Base-by-base conservation (phyloP, 2,113 vertebrate species). In the Carassius carassius region DNA sequence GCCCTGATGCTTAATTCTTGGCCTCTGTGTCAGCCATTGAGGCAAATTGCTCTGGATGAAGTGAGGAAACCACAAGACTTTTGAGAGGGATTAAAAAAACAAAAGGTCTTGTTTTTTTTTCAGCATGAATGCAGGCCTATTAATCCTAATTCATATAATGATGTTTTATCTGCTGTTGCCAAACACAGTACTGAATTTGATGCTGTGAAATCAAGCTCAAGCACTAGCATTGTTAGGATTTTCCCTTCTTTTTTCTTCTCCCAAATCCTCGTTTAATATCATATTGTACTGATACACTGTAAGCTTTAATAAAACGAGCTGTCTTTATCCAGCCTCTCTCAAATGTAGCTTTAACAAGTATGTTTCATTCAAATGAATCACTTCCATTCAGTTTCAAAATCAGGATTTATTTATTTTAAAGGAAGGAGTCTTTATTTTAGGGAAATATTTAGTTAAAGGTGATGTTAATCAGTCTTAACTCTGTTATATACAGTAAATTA, bases 21-120 rank as follows among this genome's bases (percentile, higher is more conserved):
- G 83, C 87, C 90, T 88, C 58, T n/a, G 78, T 85, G 85, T 81
- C 81, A 89, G 76, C 83, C 82, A 81, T 89, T 85, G 89, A 87
- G 90, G 86, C 75, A 84, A 89, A 86, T 83, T 72, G 72, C 65
- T 54, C 23, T 86, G 80, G 85, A 86, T 89, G 86, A 85, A 87
- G 88, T 86, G 81, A 84, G 84, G 73, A 88, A 86, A 83, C 85
- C 81, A 23, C 86, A 79, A 82, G 56, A 76, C 44, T 69, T 83
- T 79, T 86, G 84, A 83, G 11, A 69, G 82, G 58, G 41, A 81
- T 72, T 14, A 6, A 12, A 37, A 72, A 62, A 17, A 2, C 29
- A 47, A n/a, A 54, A 25, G 6, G 69, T 56, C 16, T 63, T 17
- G 14, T 63, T 37, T 80, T 70, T 70, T 29, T 72, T 78, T 60